Percentiles rank a stretch among this genome's conserved stretches.
Evolutionary conservation across 2,888 invertebrate genomes (phyloP).

Genomic region (Sisyra terminalis): DNA sequence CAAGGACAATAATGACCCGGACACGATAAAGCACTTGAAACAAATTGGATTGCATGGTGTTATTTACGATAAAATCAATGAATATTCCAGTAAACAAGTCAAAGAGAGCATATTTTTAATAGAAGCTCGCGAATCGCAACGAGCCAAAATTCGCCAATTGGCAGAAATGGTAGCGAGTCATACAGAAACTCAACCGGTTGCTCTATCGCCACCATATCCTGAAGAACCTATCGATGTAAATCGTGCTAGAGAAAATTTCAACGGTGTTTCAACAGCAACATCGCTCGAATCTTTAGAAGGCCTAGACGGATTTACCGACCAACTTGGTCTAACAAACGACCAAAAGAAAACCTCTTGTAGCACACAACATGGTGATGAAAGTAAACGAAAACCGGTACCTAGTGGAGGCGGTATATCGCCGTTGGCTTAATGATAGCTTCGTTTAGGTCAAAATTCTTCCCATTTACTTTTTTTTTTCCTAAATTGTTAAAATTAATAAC

Average conservation of each 20-base stretch:
- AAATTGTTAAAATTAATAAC: too few relatives aligned
- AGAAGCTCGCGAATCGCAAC: constrained; percentile 61
- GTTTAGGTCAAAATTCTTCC: too few relatives aligned
- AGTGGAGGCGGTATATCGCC: background rate
- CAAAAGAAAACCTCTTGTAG: background rate
- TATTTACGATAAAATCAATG: constrained; percentile 88
- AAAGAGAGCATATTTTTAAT: constrained; percentile 72
- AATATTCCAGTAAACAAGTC: constrained; percentile 50
- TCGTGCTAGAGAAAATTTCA: constrained; percentile 21
- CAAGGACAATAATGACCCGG: constrained; percentile 81
- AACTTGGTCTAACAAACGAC: background rate
- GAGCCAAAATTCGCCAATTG: constrained; percentile 26
- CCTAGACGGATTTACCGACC: background rate
- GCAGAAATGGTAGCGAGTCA: background rate
- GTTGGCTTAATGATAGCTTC: too few relatives aligned
- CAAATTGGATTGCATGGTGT: constrained; percentile 85
- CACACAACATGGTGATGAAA: background rate
- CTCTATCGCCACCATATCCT: constrained; percentile 12
- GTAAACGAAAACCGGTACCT: background rate
- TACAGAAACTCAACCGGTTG: constrained; percentile 23
- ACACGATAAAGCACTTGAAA: constrained; percentile 72
- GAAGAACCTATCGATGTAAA: constrained; percentile 25
- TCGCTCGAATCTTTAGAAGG: constrained; percentile 35
- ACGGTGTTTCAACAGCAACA: constrained; percentile 32
- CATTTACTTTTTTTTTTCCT: too few relatives aligned